Evolutionary conservation across 1,140 invertebrate species (phyloP), one percentile per base, ranked within the genome.

Genomic region (Lordiphosa clarofinis): DNA sequence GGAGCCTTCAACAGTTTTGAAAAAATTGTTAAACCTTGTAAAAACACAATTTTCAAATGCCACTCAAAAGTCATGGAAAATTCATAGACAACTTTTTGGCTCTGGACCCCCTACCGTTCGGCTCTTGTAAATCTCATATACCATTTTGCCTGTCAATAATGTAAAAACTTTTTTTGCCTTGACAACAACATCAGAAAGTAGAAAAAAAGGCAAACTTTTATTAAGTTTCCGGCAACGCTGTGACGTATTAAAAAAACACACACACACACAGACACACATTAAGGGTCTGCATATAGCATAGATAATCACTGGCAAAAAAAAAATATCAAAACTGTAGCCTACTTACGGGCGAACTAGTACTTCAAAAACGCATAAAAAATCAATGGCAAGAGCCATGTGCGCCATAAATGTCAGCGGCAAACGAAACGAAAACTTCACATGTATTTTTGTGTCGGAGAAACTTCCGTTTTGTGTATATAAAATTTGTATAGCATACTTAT

Each of bases 321-420:
- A 59, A 56, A 60, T 50, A 60, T 47, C 56, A 63, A 62, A 79
- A 82, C 33, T 48, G 71, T 72, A 53, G 67, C 52, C 43, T 65
- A 79, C 70, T 79, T 79, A 70, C 19, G 70, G 43, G 66, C 38
- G 42, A 43, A 42, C 48, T 60, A 72, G 57, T 60, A 46, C 3
- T 43, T 13, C 56, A 84, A 82, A 82, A 78, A 70, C 54, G 73
- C 73, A 84, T 84, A 78, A 78, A 82, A 84, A 82, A 84, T 84
- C 78, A 82, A 84, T 84, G 73, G 69, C 73, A 66, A 48, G 67
- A 35, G 63, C 59, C 75, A 82, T 82, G 76, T 84, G 78, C 73
- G 73, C 76, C 72, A 82, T 81, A 81, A 81, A 76, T 81, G 78
- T 70, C 78, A 70, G 79, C 53, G 59, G 61, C 69, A 84, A 72